Conservation (phyloP, 2,888 invertebrate species). For the Oscheius sp. region DNA sequence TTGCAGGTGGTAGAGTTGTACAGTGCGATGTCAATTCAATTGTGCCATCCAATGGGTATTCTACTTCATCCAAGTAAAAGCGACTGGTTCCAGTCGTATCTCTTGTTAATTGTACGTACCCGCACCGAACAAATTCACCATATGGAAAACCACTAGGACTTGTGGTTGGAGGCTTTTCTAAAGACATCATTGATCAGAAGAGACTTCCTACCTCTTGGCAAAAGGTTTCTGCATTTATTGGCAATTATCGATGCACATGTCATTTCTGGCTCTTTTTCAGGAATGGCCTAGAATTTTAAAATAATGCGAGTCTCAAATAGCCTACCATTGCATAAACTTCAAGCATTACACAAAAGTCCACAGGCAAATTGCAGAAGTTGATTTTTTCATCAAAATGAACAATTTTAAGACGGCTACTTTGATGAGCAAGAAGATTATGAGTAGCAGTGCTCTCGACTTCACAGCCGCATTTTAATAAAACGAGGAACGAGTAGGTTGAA, state of each 20-base stretch:
- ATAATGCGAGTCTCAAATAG: neutral
- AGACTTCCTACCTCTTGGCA: conserved; percentile 23
- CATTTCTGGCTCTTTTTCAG: conserved; percentile 27
- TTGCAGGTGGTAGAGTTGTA: conserved; percentile 45
- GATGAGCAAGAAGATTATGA: conserved; percentile 47
- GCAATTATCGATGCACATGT: conserved; percentile 46
- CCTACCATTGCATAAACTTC: conserved; percentile 57
- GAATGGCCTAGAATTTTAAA: conserved; percentile 5
- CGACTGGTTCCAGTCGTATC: conserved; percentile 18
- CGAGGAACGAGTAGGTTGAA: conserved; percentile 51
- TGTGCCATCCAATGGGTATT: conserved; percentile 62
- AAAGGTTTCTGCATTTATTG: conserved; percentile 37
- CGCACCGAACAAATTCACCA: conserved; percentile 27
- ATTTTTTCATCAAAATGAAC: conserved; percentile 48
- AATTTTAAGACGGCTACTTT: conserved; percentile 38
- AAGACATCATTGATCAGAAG: neutral
- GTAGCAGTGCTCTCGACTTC: conserved; percentile 56
- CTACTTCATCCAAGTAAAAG: conserved; percentile 51
- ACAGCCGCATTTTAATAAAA: conserved; percentile 50
- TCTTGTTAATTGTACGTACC: conserved; percentile 26
- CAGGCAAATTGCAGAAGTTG: conserved; percentile 50
- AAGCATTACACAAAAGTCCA: conserved; percentile 49
- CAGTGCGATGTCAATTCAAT: conserved; percentile 47
- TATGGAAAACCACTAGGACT: conserved; percentile 24
- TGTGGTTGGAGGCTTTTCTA: neutral